Evolutionary conservation across 2,888 invertebrate species (phyloP), one percentile per base, ranked within the genome.

Genomic region (Tupiocoris notatus): DNA sequence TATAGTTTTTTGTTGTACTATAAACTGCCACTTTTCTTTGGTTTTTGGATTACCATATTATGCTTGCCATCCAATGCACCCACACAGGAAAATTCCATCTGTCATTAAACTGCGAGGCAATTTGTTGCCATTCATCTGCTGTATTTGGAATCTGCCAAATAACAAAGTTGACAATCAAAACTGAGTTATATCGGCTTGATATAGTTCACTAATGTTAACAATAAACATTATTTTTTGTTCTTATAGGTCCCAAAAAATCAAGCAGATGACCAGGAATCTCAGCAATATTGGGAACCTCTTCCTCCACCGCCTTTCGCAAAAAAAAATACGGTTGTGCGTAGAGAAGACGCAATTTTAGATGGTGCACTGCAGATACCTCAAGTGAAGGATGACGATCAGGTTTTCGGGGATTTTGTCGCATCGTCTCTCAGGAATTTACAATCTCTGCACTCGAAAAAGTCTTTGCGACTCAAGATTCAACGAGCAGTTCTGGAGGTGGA

Each of bases 401-500:
- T 59, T 59, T 59, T 59, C 16, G 59, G 59, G 16, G n/a, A 59
- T 59, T 59, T 59, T n/a, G 59, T 70, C 58, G 70, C 58, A 2
- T 57, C 71, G 21, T 12, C 71, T 61, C 71, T 62, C 61, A 59
- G 71, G 61, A 71, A 71, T 62, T 61, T 71, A 62, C 2, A 71
- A 7, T 71, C 62, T 71, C 71, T 61, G 1, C 71, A 71, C 2
- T 62, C 39, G 61, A 71, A 71, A 71, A 24, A 62, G 61, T 2
- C 7, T 12, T 62, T 62, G 61, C 57, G 23, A 62, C n/a, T 59
- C 61, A 71, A 71, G n/a, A 71, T 71, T 71, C 71, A 61, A 23
- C 61, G 61, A 23, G 71, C 71, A 59, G 62, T 70, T 70, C 58
- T 70, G 58, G 70, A 70, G 58, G 58, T 70, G 6, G 58, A 70